Evolutionary conservation across 2,113 vertebrate species (phyloP).

Genomic region (Zosterops lateralis): DNA sequence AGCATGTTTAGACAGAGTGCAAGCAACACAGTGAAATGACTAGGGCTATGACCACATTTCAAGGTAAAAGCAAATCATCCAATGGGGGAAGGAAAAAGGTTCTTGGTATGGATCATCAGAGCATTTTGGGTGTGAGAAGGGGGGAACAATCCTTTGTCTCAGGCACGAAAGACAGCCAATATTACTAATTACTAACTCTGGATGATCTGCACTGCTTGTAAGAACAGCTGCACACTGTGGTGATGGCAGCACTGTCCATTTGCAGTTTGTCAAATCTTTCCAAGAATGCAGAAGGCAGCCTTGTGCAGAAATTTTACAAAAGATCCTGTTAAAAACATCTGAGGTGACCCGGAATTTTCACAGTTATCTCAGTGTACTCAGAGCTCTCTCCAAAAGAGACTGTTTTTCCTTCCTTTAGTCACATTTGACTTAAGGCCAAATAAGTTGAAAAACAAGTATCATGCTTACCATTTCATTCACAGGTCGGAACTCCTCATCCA

Average conservation of each 20-base stretch:
- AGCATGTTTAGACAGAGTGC: background rate
- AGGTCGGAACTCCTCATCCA: conserved; percentile 70
- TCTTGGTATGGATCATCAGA: background rate
- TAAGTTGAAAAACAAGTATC: background rate
- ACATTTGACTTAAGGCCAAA: background rate
- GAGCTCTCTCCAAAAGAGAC: background rate
- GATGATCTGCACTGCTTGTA: background rate
- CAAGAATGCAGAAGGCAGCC: background rate
- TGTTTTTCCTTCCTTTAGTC: background rate
- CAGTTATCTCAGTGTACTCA: background rate
- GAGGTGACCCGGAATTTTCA: background rate
- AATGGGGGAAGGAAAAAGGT: background rate
- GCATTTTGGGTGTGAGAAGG: background rate
- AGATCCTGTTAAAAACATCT: background rate
- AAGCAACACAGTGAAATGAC: background rate
- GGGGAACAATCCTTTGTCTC: background rate
- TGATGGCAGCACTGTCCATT: background rate
- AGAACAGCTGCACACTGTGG: background rate
- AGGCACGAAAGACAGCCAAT: background rate
- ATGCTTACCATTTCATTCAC: conserved; percentile 67
- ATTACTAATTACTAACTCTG: background rate
- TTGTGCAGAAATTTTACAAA: background rate
- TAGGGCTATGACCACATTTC: background rate
- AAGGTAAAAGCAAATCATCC: background rate
- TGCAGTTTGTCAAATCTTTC: background rate